Percentiles rank a stretch among this genome's conserved stretches.
Evolutionary conservation across 1,140 invertebrate genomes (phyloP).

Genomic region (Saccostrea glomerata): DNA sequence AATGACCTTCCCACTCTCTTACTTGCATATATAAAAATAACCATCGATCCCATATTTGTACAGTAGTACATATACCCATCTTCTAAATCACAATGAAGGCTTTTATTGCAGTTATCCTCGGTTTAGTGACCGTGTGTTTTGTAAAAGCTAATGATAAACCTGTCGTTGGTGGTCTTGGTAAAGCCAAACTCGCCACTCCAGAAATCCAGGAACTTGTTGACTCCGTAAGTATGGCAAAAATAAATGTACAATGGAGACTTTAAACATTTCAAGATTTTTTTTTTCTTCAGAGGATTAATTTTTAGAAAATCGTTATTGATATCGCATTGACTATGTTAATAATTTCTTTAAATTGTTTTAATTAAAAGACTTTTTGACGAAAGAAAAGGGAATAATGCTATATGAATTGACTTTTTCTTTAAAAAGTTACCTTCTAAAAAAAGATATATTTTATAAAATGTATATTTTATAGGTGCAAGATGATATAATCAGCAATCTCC

Average conservation of each 20-base stretch:
- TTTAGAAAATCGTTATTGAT: no score
- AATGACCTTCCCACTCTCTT: slow-evolving; percentile 9
- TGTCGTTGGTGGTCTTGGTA: background rate
- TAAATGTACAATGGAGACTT: no score
- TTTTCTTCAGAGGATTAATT: no score
- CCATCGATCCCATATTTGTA: no score
- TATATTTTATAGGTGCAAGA: background rate
- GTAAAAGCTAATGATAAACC: background rate
- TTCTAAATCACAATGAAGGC: background rate
- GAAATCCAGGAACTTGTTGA: background rate
- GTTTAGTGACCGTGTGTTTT: background rate
- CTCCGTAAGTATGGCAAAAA: background rate
- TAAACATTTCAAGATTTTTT: no score
- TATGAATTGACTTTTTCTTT: no score
- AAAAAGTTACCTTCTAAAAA: no score
- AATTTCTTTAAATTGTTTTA: no score
- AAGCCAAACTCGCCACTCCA: background rate
- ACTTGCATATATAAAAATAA: background rate
- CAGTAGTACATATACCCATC: background rate
- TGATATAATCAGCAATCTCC: background rate
- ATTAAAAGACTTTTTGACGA: no score
- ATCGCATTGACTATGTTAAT: background rate
- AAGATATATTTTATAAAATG: no score
- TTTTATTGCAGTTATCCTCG: background rate
- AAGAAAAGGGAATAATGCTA: no score